These are phyloP conservation scores for Ectemnius lituratus DNA, from an alignment of 2,888 invertebrate genomes.

Conservation along the genomic window DNA sequence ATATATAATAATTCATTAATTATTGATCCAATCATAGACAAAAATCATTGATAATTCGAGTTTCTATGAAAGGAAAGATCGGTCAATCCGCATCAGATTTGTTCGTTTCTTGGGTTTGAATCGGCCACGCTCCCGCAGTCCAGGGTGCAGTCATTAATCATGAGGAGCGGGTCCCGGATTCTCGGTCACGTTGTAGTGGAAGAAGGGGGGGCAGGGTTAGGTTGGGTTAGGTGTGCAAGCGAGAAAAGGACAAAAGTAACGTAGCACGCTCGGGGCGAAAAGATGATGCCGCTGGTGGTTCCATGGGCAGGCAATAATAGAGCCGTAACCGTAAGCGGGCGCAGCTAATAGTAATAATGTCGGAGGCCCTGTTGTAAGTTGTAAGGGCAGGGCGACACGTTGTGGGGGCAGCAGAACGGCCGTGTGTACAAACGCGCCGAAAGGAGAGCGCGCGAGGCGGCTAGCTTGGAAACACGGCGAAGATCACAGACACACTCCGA, in stretches of 20 bases:
- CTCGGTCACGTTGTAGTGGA: slow-evolving; percentile 48
- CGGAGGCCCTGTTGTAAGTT: slow-evolving; percentile 60
- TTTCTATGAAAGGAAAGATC: too few species aligned
- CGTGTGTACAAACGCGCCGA: slow-evolving; percentile 19
- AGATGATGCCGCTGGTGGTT: slow-evolving; percentile 49
- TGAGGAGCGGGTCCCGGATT: slow-evolving; percentile 59
- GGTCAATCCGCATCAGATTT: slow-evolving; percentile 24
- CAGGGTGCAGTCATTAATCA: slow-evolving; percentile 72
- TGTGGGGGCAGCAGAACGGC: slow-evolving; percentile 29
- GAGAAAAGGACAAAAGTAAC: slow-evolving; percentile 55
- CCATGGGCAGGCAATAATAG: slow-evolving; percentile 64
- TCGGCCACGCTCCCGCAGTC: slow-evolving; percentile 30
- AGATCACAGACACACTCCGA: not conserved
- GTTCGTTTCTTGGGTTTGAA: slow-evolving; percentile 34
- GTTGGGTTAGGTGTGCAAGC: too few species aligned
- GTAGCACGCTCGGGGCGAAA: slow-evolving; percentile 55
- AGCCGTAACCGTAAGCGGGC: slow-evolving; percentile 67
- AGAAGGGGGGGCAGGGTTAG: slow-evolving; percentile 27
- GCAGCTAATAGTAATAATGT: slow-evolving; percentile 73
- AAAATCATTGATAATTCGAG: too few species aligned
- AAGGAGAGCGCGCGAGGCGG: slow-evolving; percentile 6
- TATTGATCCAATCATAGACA: too few species aligned
- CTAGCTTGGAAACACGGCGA: not conserved
- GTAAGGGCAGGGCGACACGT: slow-evolving; percentile 40
- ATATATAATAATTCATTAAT: too few species aligned